Percentiles rank a stretch among this genome's conserved stretches.
Conservation (phyloP, 2,113 vertebrate genomes). For the Leptosomus discolor region DNA sequence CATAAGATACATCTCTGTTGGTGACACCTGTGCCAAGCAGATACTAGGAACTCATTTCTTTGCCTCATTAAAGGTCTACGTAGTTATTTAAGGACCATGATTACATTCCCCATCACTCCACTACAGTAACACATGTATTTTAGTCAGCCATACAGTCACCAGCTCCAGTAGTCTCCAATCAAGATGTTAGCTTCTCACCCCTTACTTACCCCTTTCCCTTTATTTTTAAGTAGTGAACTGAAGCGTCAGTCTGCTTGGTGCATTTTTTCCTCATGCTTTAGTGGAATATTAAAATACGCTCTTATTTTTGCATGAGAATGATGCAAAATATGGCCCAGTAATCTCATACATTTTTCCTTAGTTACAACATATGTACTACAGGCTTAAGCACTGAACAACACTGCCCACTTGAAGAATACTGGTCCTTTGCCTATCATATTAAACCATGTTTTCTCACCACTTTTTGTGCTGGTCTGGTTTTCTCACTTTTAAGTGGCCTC, state of each 20-base stretch:
- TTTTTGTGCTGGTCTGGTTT: neutral
- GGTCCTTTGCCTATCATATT: neutral
- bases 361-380: neutral
- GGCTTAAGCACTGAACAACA: neutral
- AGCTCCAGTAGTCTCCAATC: neutral
- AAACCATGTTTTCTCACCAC: neutral
- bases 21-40: neutral
- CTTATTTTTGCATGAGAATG: neutral
- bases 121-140: neutral
- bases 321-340: neutral
- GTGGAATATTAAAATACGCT: neutral
- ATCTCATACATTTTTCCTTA: neutral
- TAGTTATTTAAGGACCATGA: neutral
- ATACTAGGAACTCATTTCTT: neutral
- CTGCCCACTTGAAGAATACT: neutral
- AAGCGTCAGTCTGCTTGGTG: neutral
- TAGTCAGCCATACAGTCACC: neutral
- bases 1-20: neutral
- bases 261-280: neutral
- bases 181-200: neutral
- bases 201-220: neutral
- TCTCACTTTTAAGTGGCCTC: neutral
- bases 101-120: neutral
- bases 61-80: neutral
- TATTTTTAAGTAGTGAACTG: neutral